Percentiles rank a stretch among this genome's conserved stretches.
Evolutionary conservation across 2,888 invertebrate species (phyloP).

Genomic region (Fabriciana adippe): DNA sequence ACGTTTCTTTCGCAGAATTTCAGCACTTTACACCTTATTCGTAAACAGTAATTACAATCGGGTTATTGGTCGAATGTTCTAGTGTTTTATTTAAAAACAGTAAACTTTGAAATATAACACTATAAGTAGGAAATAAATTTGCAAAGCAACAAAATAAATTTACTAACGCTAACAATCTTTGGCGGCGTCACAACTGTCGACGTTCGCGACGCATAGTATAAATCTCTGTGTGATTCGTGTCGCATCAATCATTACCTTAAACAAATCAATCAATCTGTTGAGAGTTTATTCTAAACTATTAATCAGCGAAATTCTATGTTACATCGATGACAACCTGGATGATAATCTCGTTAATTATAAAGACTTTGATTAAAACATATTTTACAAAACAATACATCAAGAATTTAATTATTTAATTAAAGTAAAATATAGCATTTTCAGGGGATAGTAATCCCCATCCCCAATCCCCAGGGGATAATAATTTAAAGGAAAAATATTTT

Average conservation of each 20-base stretch:
- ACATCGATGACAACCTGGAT: background rate
- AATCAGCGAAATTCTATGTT: slow-evolving; percentile 28
- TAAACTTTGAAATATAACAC: background rate
- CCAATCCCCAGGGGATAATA: too few relatives aligned
- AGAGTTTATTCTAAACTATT: slow-evolving; percentile 29
- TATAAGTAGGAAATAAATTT: slow-evolving; percentile 18
- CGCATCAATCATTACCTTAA: slow-evolving; percentile 66
- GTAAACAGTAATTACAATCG: too few relatives aligned
- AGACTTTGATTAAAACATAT: background rate
- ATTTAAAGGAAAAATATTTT: too few relatives aligned
- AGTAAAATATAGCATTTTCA: too few relatives aligned
- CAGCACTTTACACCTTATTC: too few relatives aligned
- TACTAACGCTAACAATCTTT: slow-evolving; percentile 51
- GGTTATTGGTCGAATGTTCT: too few relatives aligned
- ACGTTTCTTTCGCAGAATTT: too few relatives aligned
- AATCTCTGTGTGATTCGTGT: slow-evolving; percentile 65
- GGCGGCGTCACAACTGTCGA: slow-evolving; percentile 45
- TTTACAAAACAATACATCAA: too few relatives aligned
- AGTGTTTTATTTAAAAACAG: background rate
- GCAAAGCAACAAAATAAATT: slow-evolving; percentile 28
- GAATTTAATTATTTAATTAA: too few relatives aligned
- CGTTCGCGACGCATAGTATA: slow-evolving; percentile 50
- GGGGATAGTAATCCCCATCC: too few relatives aligned
- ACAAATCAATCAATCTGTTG: slow-evolving; percentile 66
- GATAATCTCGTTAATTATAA: background rate